A percentile compares a stretch with the other conserved stretches of the same genome.
Conservation (phyloP, 2,113 vertebrate genomes). For the Chunga burmeisteri region DNA sequence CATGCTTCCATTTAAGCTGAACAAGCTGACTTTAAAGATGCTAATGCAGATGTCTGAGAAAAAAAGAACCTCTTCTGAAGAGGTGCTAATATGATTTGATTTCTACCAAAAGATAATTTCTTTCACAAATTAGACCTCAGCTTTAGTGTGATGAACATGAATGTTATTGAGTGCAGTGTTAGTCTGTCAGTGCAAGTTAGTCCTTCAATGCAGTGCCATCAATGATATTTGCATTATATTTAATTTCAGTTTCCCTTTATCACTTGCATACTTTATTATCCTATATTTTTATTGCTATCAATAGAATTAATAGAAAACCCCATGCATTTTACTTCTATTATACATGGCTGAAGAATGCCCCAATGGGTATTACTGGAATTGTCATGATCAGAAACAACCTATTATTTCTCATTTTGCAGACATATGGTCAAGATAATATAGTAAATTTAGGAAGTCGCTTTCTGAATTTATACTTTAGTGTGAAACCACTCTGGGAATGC, state of each 20-base stretch:
- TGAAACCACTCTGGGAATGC: background rate
- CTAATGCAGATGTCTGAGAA: background rate
- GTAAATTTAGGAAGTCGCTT: background rate
- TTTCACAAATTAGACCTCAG: background rate
- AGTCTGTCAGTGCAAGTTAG: background rate
- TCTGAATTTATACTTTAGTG: background rate
- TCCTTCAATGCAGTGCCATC: background rate
- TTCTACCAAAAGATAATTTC: background rate
- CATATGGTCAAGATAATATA: background rate
- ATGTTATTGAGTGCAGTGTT: background rate
- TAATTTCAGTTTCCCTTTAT: background rate
- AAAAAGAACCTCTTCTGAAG: background rate
- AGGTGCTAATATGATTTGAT: background rate
- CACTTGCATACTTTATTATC: background rate
- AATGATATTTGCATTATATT: background rate
- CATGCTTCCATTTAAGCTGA: background rate
- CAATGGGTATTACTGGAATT: background rate
- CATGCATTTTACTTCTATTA: background rate
- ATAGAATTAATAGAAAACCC: background rate
- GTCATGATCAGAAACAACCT: background rate
- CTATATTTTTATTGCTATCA: background rate
- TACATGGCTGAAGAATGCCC: background rate
- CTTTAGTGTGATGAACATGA: background rate
- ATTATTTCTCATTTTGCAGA: background rate
- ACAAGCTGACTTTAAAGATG: background rate